Percentiles rank a stretch among this genome's conserved stretches.
Evolutionary conservation across 2,888 invertebrate species (phyloP).

Genomic region (Drosophila histrio): DNA sequence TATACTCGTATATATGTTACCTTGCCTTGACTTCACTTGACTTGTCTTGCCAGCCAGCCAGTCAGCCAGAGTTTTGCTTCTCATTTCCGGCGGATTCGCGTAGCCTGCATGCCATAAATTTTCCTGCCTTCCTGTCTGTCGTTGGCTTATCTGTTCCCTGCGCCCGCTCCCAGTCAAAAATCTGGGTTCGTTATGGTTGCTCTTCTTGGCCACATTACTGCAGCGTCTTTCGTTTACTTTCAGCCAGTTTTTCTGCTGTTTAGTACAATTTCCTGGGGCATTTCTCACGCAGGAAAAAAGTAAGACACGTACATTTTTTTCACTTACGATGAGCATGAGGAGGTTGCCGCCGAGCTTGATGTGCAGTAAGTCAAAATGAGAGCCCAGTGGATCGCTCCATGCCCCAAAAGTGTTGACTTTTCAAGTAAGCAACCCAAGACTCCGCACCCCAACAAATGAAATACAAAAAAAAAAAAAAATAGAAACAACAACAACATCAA

Average conservation of each 20-base stretch:
- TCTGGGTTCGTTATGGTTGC: conserved; percentile 54
- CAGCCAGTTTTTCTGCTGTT: conserved; percentile 55
- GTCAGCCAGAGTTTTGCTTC: conserved; percentile 48
- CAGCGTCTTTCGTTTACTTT: conserved; percentile 39
- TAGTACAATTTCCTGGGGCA: conserved; percentile 72
- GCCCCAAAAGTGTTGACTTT: conserved; percentile 52
- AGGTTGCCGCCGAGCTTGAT: conserved; percentile 47
- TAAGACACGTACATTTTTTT: conserved; percentile 57
- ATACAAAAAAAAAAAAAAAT: conserved; percentile 31
- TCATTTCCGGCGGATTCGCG: conserved; percentile 70
- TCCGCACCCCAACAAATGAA: conserved; percentile 11
- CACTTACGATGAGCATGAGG: conserved; percentile 62
- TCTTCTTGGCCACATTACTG: conserved; percentile 43
- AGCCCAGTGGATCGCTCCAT: conserved; percentile 26
- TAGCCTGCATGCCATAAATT: conserved; percentile 72
- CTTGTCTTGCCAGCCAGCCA: too few relatives aligned
- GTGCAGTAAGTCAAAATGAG: conserved; percentile 67
- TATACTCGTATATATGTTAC: conserved; percentile 10
- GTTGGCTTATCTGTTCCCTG: conserved; percentile 59
- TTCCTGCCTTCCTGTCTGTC: conserved; percentile 50
- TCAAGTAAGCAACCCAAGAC: conserved; percentile 31
- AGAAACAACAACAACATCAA: conserved; percentile 23
- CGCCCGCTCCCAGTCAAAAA: neutral
- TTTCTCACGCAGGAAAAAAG: conserved; percentile 54
- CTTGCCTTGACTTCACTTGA: neutral